Base-by-base conservation (phyloP, 2,797 vertebrate species). In the Urocyon cinereoargenteus region DNA sequence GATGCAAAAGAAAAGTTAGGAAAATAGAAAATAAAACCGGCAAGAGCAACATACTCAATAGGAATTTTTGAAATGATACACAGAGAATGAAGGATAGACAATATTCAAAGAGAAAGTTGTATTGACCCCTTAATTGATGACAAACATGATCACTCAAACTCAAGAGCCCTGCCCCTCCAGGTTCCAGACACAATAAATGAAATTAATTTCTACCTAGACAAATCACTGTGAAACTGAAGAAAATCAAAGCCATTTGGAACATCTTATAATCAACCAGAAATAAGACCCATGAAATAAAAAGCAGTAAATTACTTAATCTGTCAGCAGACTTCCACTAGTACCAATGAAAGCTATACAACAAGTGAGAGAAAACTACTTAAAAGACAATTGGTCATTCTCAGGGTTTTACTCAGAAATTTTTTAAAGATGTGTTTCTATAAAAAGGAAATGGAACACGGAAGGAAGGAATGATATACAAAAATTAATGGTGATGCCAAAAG, bases 401-500 rank as follows among this genome's bases (percentile, higher is more conserved):
- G 64, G 64, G 40, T 82, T 78, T 92, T 79, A 78, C 53, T 77
- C 16, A 70, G 36, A 40, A 77, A 51, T 15, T 31, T 59, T 45
- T 55, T 4, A 53, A 86, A 57, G 22, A 34, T 57, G 10, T 34
- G 31, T 83, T 75, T 24, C 28, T 66, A 18, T 49, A 73, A 81
- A 13, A 49, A 91, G 34, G 31, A 92, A 83, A 59, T 15, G 66
- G 59, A 75, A 88, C 24, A 19, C 6, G 84, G 61, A 82, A 88
- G 70, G 62, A 77, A 70, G 11, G 8, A 89, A 36, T 82, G 66
- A 66, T 49, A 68, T 88, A 77, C 16, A 92, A 92, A 95, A 95
- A 19, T 79, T 62, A 85, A 79, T 79, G 28, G 16, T 85, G n/a
- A 84, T 45, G 16, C 15, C 24, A 78, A 53, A 83, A 90, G 31